phyloP scores from a whole-genome alignment of 2,888 invertebrate species.

The Cepaea hortensis region DNA sequence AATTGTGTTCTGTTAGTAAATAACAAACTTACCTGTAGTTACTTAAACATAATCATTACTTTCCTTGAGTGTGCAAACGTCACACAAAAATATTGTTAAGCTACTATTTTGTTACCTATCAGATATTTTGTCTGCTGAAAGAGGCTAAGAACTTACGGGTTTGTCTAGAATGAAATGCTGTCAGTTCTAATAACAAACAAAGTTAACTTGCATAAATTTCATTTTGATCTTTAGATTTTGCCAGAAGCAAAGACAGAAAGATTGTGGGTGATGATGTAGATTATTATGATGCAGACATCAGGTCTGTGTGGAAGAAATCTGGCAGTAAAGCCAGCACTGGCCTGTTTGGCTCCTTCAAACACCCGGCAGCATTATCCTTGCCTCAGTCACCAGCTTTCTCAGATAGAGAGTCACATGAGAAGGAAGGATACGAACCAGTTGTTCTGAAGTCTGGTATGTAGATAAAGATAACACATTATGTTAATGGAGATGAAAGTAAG shows the following conservation, averaged over 20 bases:
- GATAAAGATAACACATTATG: neutral
- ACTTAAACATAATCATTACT: too few relatives aligned
- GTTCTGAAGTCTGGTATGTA: constrained; percentile 35
- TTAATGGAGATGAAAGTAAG: neutral
- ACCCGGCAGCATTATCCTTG: constrained; percentile 44
- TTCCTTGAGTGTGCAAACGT: too few relatives aligned
- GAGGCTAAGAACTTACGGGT: too few relatives aligned
- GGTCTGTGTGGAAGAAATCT: constrained; percentile 37
- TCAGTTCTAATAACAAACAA: too few relatives aligned
- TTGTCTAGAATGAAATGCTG: too few relatives aligned
- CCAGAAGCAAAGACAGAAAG: constrained; percentile 25
- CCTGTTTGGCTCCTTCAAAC: constrained; percentile 44
- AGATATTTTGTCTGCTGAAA: too few relatives aligned
- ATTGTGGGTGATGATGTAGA: constrained; percentile 16
- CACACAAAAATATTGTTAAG: too few relatives aligned
- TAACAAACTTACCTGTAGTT: too few relatives aligned
- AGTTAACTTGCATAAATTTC: neutral
- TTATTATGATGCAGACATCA: constrained; percentile 31
- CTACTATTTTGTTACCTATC: too few relatives aligned
- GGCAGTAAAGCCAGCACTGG: constrained; percentile 13
- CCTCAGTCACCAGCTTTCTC: constrained; percentile 49
- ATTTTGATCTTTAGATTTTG: constrained; percentile 22
- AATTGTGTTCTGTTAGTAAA: too few relatives aligned
- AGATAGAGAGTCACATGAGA: constrained; percentile 26
- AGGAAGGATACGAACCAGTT: constrained; percentile 44